phyloP scores from a whole-genome alignment of 2,888 invertebrate species.

The Drosophila flavopinicola region DNA sequence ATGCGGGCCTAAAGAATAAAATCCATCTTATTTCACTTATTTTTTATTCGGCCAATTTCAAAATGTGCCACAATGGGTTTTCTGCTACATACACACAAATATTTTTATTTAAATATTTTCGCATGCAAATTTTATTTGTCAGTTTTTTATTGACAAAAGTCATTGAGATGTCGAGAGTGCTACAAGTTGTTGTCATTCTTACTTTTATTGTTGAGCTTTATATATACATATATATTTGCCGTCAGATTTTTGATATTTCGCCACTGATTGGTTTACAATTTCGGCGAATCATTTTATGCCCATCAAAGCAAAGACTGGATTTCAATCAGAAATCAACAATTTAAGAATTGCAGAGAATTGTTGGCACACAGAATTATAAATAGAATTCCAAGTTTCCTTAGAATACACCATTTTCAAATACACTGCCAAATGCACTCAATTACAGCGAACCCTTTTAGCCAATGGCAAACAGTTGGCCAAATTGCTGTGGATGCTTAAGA shows the following conservation, averaged over 20 bases:
- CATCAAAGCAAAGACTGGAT: conserved; percentile 8
- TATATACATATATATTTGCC: conserved; percentile 51
- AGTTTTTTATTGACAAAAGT: conserved; percentile 68
- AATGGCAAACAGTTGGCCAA: conserved; percentile 42
- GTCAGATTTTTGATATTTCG: conserved; percentile 67
- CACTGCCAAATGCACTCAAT: conserved; percentile 25
- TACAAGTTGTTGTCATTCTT: conserved; percentile 16
- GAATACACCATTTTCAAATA: too few species aligned
- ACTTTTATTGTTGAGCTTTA: conserved; percentile 28
- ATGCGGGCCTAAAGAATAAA: conserved; percentile 18
- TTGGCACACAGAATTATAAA: background rate
- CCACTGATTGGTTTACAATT: conserved; percentile 60
- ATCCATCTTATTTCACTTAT: conserved; percentile 57
- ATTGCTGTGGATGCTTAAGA: conserved; percentile 29
- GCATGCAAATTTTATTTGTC: conserved; percentile 59
- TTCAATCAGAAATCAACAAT: conserved; percentile 7
- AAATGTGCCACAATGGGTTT: conserved; percentile 32
- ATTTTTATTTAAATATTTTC: conserved; percentile 33
- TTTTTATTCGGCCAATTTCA: conserved; percentile 63
- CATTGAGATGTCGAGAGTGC: conserved; percentile 41
- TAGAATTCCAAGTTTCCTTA: conserved; percentile 7
- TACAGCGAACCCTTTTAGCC: conserved; percentile 35
- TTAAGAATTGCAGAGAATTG: background rate
- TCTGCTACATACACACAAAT: conserved; percentile 9
- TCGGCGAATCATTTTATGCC: conserved; percentile 33